Evolutionary conservation across 2,113 vertebrate species (phyloP).

Genomic region (Myocastor coypus): DNA sequence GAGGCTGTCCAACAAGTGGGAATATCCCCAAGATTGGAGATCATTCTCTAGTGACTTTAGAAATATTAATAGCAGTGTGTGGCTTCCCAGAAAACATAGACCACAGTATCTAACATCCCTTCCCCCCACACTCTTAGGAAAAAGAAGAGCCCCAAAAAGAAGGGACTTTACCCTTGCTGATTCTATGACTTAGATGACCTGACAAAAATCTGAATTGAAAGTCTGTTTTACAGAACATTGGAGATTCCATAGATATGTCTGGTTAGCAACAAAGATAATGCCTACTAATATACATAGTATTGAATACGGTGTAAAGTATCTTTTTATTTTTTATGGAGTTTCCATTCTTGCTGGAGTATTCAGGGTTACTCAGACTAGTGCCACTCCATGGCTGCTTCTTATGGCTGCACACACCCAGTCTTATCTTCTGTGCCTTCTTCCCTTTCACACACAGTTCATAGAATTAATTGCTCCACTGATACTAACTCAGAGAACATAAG

Average conservation of each 20-base stretch:
- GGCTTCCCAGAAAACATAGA: background rate
- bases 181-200: background rate
- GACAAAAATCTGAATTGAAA: background rate
- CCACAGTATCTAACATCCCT: background rate
- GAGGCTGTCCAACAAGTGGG: background rate
- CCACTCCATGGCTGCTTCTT: background rate
- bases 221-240: background rate
- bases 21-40: background rate
- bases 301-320: background rate
- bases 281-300: background rate
- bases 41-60: background rate
- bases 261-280: too few species aligned
- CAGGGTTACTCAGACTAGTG: background rate
- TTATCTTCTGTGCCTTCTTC: background rate
- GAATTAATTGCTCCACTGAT: constrained; percentile 74
- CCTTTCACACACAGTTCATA: background rate
- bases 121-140: background rate
- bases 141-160: background rate
- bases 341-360: background rate
- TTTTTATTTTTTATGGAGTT: background rate
- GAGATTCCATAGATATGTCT: too few species aligned
- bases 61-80: background rate
- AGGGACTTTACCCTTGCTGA: background rate
- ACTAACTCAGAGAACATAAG: constrained; percentile 58
- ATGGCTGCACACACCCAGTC: too few species aligned